Evolutionary conservation across 2,888 invertebrate species (phyloP).

Genomic region (Calliscelio sp.): DNA sequence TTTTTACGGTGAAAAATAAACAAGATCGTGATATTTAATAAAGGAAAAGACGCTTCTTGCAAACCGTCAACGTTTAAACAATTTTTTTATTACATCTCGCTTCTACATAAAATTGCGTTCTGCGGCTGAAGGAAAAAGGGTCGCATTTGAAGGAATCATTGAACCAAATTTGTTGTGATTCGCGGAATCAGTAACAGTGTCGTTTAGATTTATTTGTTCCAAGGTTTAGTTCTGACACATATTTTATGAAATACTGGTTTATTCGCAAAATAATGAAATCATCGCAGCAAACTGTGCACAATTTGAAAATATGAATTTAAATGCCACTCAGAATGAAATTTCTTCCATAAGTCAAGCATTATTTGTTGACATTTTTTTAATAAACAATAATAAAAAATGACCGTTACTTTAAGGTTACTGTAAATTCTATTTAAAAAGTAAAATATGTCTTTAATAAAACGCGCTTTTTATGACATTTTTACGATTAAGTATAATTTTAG

Average conservation of each 20-base stretch:
- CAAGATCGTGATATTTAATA: constrained; percentile 13
- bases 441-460: background rate
- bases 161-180: constrained; percentile 18
- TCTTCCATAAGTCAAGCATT: background rate
- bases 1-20: constrained; percentile 9
- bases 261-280: too few relatives aligned
- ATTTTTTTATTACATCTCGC: constrained; percentile 6
- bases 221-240: too few relatives aligned
- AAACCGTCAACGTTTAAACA: constrained; percentile 10
- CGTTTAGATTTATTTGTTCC: background rate
- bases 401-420: background rate
- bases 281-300: too few relatives aligned
- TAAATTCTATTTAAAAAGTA: background rate
- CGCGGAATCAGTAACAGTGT: background rate
- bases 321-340: background rate
- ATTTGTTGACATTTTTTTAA: constrained; percentile 8
- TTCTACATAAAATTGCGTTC: background rate
- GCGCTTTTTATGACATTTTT: background rate
- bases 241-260: too few relatives aligned
- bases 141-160: background rate
- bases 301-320: too few relatives aligned
- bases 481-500: constrained; percentile 3
- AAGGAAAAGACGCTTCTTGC: constrained; percentile 12
- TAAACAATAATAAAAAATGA: background rate
- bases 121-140: background rate